Conservation (phyloP, 2,113 vertebrate species). For the Pterophyllum scalare region DNA sequence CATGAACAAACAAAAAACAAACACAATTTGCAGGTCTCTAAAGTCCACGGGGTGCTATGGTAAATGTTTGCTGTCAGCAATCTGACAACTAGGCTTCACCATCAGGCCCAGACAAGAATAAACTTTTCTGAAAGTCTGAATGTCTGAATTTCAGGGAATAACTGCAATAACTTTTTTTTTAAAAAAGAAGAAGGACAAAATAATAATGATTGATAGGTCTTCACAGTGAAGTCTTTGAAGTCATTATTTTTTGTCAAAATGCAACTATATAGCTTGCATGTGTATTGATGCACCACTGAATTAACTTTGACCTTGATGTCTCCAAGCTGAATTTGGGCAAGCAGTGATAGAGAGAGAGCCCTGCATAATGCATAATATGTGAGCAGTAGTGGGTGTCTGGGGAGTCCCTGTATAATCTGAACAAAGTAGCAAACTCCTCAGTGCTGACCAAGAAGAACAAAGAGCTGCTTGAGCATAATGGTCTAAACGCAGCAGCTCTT, state of each 20-base stretch:
- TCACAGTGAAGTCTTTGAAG: neutral
- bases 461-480: slow-evolving; percentile 3
- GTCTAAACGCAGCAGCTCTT: neutral
- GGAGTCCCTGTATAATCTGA: slow-evolving; percentile 39
- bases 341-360: neutral
- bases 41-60: neutral
- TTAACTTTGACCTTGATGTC: slow-evolving; percentile 54
- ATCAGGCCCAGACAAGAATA: neutral
- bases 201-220: neutral
- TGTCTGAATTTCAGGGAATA: neutral
- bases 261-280: neutral
- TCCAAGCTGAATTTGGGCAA: neutral
- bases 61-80: slow-evolving; percentile 5
- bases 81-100: neutral
- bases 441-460: slow-evolving; percentile 21
- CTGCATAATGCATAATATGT: slow-evolving; percentile 36
- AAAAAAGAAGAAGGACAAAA: neutral
- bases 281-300: slow-evolving; percentile 6
- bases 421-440: slow-evolving; percentile 30
- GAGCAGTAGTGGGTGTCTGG: slow-evolving; percentile 10
- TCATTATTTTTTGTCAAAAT: neutral
- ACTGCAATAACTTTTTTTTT: too few species aligned
- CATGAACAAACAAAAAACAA: neutral
- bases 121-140: neutral
- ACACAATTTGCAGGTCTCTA: neutral